A percentile compares a stretch with the other conserved stretches of the same genome.
Conservation (phyloP, 2,113 vertebrate genomes). For the Clarias gariepinus region DNA sequence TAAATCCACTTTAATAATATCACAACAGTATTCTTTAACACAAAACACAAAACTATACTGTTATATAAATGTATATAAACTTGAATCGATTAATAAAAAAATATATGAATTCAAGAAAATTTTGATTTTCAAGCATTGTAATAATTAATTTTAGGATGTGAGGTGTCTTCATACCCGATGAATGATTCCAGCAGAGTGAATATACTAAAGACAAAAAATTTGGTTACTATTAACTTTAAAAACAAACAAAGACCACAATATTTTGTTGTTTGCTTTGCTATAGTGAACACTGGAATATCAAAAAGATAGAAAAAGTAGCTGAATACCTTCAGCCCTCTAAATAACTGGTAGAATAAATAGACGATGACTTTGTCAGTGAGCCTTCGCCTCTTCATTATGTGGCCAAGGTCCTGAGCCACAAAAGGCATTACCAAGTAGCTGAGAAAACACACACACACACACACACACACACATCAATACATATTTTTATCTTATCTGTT, state of each 20-base stretch:
- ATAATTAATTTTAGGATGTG: not conserved
- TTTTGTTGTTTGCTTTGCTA: not conserved
- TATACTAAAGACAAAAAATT: conserved; percentile 66
- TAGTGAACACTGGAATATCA: not conserved
- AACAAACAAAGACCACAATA: not conserved
- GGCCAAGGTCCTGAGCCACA: conserved; percentile 74
- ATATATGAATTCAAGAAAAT: not conserved
- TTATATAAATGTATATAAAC: not conserved
- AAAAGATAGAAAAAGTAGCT: not conserved
- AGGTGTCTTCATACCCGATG: conserved; percentile 69
- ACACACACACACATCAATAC: not conserved
- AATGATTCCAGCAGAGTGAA: conserved; percentile 79
- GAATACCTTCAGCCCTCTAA: conserved; percentile 76
- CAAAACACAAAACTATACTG: not conserved
- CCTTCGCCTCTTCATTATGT: conserved; percentile 76
- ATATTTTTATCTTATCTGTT: not conserved
- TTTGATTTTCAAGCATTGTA: not conserved
- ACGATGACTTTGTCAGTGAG: conserved; percentile 67
- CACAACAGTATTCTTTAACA: not conserved
- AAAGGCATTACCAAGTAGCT: conserved; percentile 83
- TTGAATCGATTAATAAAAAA: not conserved
- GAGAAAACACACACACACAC: conserved; percentile 6
- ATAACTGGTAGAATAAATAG: conserved; percentile 80
- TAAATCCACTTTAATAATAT: not conserved
- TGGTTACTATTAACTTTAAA: not conserved